Conservation (phyloP, 2,113 vertebrate species). For the Cavia porcellus region DNA sequence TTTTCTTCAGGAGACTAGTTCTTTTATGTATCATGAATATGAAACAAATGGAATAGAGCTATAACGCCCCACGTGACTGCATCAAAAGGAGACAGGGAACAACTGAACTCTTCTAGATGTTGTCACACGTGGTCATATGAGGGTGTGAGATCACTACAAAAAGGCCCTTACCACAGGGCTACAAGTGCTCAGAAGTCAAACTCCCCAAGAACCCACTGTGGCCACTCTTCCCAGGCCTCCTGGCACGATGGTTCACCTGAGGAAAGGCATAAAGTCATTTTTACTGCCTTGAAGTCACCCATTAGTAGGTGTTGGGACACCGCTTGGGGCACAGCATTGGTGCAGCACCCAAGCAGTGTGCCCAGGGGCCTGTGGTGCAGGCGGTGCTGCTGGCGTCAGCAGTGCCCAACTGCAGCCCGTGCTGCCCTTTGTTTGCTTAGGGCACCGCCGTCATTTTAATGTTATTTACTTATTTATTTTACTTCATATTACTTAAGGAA, state of each 20-base stretch:
- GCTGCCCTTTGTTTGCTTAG: neutral
- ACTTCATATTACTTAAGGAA: slow-evolving; percentile 91
- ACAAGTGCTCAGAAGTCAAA: slow-evolving; percentile 87
- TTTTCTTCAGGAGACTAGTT: slow-evolving; percentile 86
- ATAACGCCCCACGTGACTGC: slow-evolving; percentile 93
- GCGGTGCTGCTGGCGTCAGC: neutral
- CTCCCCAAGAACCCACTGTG: slow-evolving; percentile 86
- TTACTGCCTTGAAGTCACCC: slow-evolving; percentile 92
- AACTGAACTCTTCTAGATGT: slow-evolving; percentile 97
- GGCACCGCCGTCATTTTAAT: neutral
- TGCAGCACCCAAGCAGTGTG: neutral
- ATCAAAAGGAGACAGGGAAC: slow-evolving; percentile 93
- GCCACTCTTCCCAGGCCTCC: neutral
- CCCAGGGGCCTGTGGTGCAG: neutral
- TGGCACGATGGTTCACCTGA: slow-evolving; percentile 84
- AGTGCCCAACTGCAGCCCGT: neutral
- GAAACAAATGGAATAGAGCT: slow-evolving; percentile 95
- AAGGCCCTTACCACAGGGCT: slow-evolving; percentile 88
- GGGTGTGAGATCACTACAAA: slow-evolving; percentile 91
- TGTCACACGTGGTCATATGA: slow-evolving; percentile 93
- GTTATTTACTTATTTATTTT: neutral
- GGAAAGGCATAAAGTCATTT: slow-evolving; percentile 96
- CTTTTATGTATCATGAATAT: slow-evolving; percentile 93
- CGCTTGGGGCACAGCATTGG: neutral
- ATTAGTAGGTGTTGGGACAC: slow-evolving; percentile 93